A percentile compares a stretch with the other conserved stretches of the same genome.
Evolutionary conservation across 2,888 invertebrate genomes (phyloP).

Genomic region (Sinhomidia bicolor): DNA sequence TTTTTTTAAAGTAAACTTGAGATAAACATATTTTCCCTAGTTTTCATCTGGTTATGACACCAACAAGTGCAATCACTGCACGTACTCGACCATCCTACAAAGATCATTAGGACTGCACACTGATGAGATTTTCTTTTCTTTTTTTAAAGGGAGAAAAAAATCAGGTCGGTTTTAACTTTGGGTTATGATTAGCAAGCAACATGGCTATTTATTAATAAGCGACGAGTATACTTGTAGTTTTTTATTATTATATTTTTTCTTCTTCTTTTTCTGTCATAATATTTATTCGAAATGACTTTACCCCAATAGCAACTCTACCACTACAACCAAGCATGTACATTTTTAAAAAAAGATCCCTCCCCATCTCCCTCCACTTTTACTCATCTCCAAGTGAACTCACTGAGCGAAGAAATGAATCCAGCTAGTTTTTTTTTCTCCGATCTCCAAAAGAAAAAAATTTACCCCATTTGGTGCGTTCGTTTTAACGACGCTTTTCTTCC

Average conservation of each 20-base stretch:
- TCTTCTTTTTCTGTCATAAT: too few relatives aligned
- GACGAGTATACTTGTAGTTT: too few relatives aligned
- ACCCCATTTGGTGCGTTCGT: conserved; percentile 14
- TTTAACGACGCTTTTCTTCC: conserved; percentile 26
- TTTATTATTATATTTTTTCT: too few relatives aligned
- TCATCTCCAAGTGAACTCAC: conserved; percentile 12
- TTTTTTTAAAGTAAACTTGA: neutral
- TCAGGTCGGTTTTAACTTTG: neutral
- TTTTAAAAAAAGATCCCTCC: too few relatives aligned
- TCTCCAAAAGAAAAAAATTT: neutral
- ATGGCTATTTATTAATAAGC: neutral
- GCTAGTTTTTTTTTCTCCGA: neutral
- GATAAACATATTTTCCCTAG: neutral
- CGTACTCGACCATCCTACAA: neutral
- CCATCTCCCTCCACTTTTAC: neutral
- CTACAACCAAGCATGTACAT: too few relatives aligned
- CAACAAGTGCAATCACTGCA: neutral
- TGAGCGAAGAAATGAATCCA: neutral
- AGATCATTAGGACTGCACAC: neutral
- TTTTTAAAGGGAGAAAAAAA: neutral
- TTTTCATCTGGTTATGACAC: neutral
- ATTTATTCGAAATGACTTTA: too few relatives aligned
- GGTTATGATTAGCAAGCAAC: neutral
- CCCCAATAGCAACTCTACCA: neutral
- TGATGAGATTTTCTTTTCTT: neutral